Base-by-base conservation (phyloP, 1,140 invertebrate genomes). In the Pissodes strobi region DNA sequence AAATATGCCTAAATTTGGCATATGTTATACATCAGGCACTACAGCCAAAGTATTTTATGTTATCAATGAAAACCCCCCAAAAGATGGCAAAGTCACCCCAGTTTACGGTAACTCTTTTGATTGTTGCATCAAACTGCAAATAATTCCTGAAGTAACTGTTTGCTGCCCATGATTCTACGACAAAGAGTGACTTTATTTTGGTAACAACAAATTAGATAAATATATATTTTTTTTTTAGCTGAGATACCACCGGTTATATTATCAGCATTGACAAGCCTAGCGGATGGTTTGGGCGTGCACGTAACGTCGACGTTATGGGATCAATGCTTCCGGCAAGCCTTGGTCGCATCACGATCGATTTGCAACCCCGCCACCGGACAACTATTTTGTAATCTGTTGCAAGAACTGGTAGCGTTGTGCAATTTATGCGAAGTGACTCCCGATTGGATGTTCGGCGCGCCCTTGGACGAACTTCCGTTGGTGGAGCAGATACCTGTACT, bases 401-500 rank as follows among this genome's bases (percentile, higher is more conserved):
- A 85, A 68, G 80, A 86, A 59, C 71, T 89, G n/a, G 85, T 87
- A 0, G 79, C 74, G 0, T 74, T 89, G 4, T 87, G 82, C 64
- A 89, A 89, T 70, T 84, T 85, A 51, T 89, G 87, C 66, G 87
- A 90, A 75, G 82, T 84, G 0, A 85, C 86, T 0, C 84, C 83
- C 62, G 85, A 87, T 57, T 87, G 86, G 79, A 83, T 86, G 15
- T 72, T 85, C 46, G 86, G 85, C 1, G 85, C 86, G 1, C 85
- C 86, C 0, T 72, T 88, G 10, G 86, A 88, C 62, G 85, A 91
- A 67, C 70, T 91, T 43, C 89, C 90, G 0, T 79, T 91, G 3
- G 87, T 89, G 0, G 90, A 92, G 72, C 89, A 92, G 78, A 91
- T 92, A 73, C 87, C 90, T 2, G 84, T 91, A 34, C 79, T 92